phyloP scores from a whole-genome alignment of 1,140 invertebrate genomes.

The Danaus melanippus region DNA sequence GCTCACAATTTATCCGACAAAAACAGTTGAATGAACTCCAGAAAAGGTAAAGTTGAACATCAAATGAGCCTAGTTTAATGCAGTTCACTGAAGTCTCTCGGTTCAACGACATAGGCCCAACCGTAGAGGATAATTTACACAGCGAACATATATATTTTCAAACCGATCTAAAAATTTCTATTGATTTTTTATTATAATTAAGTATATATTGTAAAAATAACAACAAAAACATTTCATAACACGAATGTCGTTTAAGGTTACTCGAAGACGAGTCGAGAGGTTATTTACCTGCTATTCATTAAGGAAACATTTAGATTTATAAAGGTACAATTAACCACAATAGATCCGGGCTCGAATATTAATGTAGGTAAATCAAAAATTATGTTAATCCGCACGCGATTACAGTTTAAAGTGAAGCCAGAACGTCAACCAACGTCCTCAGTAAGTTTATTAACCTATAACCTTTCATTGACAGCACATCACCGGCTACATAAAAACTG shows the following conservation, averaged over 20 bases:
- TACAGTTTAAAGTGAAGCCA: slow-evolving; percentile 23
- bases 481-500: slow-evolving; percentile 11
- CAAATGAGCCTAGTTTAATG: slow-evolving; percentile 16
- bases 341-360: background rate
- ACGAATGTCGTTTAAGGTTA: slow-evolving; percentile 10
- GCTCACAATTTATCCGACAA: slow-evolving; percentile 3
- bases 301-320: background rate
- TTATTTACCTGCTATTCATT: slow-evolving; percentile 19
- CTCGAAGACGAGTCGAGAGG: slow-evolving; percentile 8
- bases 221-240: background rate
- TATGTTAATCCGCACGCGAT: slow-evolving; percentile 22
- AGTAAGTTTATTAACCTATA: slow-evolving; percentile 38
- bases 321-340: background rate
- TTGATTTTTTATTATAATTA: too few species aligned
- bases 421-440: slow-evolving; percentile 33
- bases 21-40: slow-evolving; percentile 11
- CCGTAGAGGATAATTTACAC: slow-evolving; percentile 2
- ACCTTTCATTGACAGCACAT: slow-evolving; percentile 27
- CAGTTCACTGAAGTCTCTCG: slow-evolving; percentile 12
- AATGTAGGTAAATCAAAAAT: slow-evolving; percentile 4
- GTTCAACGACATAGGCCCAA: slow-evolving; percentile 18
- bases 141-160: too few species aligned
- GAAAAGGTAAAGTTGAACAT: slow-evolving; percentile 8
- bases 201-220: too few species aligned
- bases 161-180: too few species aligned